phyloP scores from a whole-genome alignment of 2,113 vertebrate genomes.

The Delphinus delphis region DNA sequence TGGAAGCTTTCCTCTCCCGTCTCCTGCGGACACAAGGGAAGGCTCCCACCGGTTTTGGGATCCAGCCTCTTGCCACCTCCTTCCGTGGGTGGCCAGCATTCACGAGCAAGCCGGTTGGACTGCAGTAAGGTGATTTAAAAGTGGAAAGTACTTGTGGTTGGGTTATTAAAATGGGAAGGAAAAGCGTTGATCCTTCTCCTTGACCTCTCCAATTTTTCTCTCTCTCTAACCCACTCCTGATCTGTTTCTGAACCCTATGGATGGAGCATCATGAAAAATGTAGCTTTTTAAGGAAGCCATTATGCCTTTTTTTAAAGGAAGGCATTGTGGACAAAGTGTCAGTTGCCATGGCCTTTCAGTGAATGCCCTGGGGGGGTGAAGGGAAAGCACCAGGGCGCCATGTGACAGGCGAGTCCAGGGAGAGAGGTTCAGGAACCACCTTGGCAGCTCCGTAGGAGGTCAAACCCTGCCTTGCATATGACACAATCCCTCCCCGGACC shows the following conservation, averaged over 20 bases:
- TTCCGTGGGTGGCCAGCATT: neutral
- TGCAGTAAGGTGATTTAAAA: neutral
- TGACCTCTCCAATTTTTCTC: neutral
- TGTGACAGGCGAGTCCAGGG: neutral
- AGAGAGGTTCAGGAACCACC: neutral
- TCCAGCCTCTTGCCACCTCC: neutral
- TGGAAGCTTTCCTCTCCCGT: neutral
- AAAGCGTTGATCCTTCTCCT: neutral
- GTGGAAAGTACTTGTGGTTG: neutral
- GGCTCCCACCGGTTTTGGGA: neutral
- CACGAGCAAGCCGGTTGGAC: neutral
- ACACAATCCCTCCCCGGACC: neutral
- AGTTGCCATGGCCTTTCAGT: neutral
- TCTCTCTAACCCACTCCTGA: neutral
- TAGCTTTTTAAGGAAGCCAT: neutral
- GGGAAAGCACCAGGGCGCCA: too few species aligned
- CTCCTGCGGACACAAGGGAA: neutral
- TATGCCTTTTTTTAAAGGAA: neutral
- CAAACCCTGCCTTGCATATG: neutral
- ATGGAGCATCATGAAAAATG: neutral
- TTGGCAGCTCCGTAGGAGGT: neutral
- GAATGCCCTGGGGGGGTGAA: neutral
- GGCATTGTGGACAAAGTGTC: neutral
- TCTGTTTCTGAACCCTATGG: neutral
- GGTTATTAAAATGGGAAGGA: neutral